Percentiles rank a stretch among this genome's conserved stretches.
These are phyloP conservation scores for Drymodes brunneopygia DNA, from an alignment of 2,113 vertebrate species.

Conservation along the genomic window DNA sequence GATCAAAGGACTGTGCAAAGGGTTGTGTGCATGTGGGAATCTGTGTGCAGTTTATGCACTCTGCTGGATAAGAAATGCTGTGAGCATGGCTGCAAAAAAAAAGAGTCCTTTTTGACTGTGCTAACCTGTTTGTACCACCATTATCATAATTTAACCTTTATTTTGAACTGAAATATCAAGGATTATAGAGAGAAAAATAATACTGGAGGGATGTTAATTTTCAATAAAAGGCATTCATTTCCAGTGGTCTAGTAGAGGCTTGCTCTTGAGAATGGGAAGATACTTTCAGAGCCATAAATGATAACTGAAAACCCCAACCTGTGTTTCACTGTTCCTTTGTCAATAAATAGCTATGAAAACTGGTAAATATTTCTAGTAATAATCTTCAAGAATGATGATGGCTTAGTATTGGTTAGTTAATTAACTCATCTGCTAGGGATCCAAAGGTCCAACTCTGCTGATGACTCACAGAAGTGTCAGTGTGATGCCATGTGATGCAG, in stretches of 20 bases:
- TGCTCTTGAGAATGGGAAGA: not conserved
- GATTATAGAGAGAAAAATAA: not conserved
- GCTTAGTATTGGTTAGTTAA: not conserved
- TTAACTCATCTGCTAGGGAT: not conserved
- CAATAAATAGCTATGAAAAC: not conserved
- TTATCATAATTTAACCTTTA: not conserved
- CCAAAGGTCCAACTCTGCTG: not conserved
- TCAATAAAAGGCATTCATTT: not conserved
- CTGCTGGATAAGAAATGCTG: slow-evolving; percentile 5
- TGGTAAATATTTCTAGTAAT: not conserved
- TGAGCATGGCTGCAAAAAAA: not conserved
- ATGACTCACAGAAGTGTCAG: not conserved
- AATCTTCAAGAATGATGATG: not conserved
- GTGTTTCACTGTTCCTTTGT: not conserved
- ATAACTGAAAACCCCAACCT: not conserved
- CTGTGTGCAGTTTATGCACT: not conserved
- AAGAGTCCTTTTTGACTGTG: not conserved
- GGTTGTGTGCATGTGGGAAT: not conserved
- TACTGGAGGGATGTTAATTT: not conserved
- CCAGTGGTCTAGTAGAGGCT: not conserved
- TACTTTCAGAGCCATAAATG: not conserved
- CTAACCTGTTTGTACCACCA: not conserved
- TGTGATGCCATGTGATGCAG: not conserved
- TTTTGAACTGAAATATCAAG: not conserved
- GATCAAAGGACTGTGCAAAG: slow-evolving; percentile 10